These are phyloP conservation scores for Tragopan temminckii DNA, from an alignment of 2,797 vertebrate species.

Conservation along the genomic window DNA sequence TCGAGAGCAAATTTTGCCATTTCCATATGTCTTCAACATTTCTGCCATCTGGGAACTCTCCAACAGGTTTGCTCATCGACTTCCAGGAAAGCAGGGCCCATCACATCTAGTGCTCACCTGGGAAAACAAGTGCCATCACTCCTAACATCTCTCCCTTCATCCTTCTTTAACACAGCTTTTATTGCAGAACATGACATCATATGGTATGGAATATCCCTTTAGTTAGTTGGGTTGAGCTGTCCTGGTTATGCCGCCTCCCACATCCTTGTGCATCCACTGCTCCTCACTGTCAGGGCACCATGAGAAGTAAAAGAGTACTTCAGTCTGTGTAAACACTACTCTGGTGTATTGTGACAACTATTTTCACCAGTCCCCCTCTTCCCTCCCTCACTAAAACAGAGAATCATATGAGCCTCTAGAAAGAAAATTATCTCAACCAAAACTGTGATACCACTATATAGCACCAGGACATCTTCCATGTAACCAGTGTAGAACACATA, in stretches of 20 bases:
- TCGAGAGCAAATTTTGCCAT: not conserved
- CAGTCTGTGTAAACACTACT: not conserved
- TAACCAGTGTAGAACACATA: not conserved
- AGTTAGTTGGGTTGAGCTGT: not conserved
- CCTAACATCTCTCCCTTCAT: too few relatives aligned
- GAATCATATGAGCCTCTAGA: not conserved
- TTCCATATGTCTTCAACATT: not conserved
- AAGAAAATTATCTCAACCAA: not conserved
- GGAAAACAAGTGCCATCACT: not conserved
- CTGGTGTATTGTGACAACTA: not conserved
- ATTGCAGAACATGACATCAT: too few relatives aligned
- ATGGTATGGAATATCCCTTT: not conserved
- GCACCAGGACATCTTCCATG: not conserved
- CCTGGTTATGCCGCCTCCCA: not conserved
- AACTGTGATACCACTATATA: not conserved
- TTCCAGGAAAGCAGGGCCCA: not conserved
- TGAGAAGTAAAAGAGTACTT: not conserved
- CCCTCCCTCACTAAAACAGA: too few relatives aligned
- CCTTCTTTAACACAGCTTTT: too few relatives aligned
- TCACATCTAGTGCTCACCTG: not conserved
- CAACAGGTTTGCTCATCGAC: not conserved
- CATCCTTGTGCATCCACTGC: not conserved
- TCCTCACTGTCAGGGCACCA: not conserved
- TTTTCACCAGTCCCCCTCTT: not conserved
- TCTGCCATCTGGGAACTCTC: not conserved